Conservation (phyloP, 1,140 invertebrate species). For the Listronotus bonariensis region DNA sequence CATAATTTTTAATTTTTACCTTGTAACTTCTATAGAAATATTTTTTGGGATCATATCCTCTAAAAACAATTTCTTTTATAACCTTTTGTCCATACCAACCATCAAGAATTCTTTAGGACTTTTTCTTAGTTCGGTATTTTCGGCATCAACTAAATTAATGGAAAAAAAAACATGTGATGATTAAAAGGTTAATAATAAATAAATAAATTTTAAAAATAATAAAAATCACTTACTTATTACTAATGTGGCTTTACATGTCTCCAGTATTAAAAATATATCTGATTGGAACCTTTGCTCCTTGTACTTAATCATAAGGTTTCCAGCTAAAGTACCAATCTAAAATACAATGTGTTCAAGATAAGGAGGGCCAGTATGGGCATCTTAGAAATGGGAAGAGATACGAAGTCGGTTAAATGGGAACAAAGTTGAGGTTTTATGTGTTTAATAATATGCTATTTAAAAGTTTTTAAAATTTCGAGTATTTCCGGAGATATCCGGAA, state of each 20-base stretch:
- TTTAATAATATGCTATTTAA: no score
- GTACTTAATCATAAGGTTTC: constrained; percentile 81
- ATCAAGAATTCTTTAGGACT: constrained; percentile 61
- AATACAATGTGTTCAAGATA: no score
- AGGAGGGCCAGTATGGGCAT: no score
- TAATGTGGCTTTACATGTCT: constrained; percentile 69
- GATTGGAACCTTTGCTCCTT: constrained; percentile 75
- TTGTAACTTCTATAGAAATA: constrained; percentile 62
- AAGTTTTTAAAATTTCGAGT: no score
- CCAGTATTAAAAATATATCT: constrained; percentile 76
- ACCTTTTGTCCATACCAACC: constrained; percentile 67
- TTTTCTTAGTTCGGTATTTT: constrained; percentile 45
- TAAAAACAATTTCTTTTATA: constrained; percentile 59
- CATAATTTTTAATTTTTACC: no score
- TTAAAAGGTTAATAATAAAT: no score
- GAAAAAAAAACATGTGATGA: no score
- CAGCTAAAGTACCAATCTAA: constrained; percentile 74
- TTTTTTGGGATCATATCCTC: constrained; percentile 51
- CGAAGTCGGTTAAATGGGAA: no score
- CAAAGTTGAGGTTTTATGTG: no score
- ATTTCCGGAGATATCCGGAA: no score
- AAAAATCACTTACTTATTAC: constrained; percentile 65
- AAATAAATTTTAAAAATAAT: constrained; percentile 1
- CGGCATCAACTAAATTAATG: constrained; percentile 40
- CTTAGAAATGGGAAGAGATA: no score